Evolutionary conservation across 2,797 vertebrate genomes (phyloP).

Genomic region (Cephalopachus bancanus): DNA sequence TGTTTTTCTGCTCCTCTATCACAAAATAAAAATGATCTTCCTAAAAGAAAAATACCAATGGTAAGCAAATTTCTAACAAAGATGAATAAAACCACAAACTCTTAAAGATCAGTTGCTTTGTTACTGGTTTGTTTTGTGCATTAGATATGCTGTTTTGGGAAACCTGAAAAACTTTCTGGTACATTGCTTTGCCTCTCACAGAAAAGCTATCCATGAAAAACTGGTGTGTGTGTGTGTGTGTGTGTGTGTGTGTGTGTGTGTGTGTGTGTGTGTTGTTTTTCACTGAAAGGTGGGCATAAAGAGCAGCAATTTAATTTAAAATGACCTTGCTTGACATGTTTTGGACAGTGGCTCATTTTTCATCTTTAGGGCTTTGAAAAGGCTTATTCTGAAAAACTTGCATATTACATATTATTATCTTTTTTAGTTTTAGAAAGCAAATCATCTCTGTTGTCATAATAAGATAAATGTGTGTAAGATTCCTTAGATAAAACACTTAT

Average conservation of each 20-base stretch:
- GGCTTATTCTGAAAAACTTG: slow-evolving; percentile 24
- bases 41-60: background rate
- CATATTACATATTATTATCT: background rate
- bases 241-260: background rate
- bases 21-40: slow-evolving; percentile 9
- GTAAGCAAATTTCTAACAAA: slow-evolving; percentile 16
- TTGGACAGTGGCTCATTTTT: slow-evolving; percentile 33
- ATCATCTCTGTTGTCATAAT: background rate
- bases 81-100: background rate
- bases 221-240: background rate
- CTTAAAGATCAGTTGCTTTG: background rate
- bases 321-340: background rate
- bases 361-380: slow-evolving; percentile 3
- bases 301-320: slow-evolving; percentile 59
- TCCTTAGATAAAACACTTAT: background rate
- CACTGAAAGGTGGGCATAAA: background rate
- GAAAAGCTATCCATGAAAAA: background rate
- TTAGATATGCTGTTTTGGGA: background rate
- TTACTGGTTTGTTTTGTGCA: background rate
- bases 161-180: background rate
- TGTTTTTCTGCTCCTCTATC: background rate
- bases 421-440: slow-evolving; percentile 58
- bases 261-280: background rate
- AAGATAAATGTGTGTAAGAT: background rate
- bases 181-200: background rate